Evolutionary conservation across 2,888 invertebrate species (phyloP), one percentile per base, ranked within the genome.

Genomic region (Aspidiotus destructor): DNA sequence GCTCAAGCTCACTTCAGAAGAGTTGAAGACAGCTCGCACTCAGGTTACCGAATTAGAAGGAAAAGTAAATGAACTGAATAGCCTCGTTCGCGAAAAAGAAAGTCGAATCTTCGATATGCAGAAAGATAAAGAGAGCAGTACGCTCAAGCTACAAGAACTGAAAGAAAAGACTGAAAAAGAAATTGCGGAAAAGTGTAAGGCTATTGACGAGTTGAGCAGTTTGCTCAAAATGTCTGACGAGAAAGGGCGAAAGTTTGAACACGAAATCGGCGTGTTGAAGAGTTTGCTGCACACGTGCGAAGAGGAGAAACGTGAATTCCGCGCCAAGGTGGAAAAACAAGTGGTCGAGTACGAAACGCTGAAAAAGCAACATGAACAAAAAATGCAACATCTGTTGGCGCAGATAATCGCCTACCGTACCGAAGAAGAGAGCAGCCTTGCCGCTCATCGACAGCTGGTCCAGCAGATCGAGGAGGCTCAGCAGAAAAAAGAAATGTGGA

Each of bases 131-230:
- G 41, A 68, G n/a, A 65, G 58, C n/a, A 40, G 65, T 44, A 67
- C 63, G 42, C 15, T 54, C 11, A 68, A 69, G 69, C 52, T 71
- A 44, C 69, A 52, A 72, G 73, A 40, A 73, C 74, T 71, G 69
- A 82, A 83, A 74, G 75, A 79, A 13, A 81, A 83, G 62, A 80
- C 82, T 57, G 81, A 83, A 55, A 79, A 80, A 70, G 78, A 80
- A 44, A 75, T 80, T n/a, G 72, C 74, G 0, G 81, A 52, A 73
- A 78, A 53, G 73, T 77, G 17, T 10, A 40, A 48, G 8, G 41
- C 58, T 9, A 53, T 69, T 41, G 71, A 69, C 13, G 57, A 58
- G 40, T 41, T 65, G 16, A 42, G 44, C 57, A 41, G 41, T n/a
- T n/a, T 42, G 68, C 42, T 61, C 16, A 15, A 16, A 5, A 13